A percentile compares a stretch with the other conserved stretches of the same genome.
Evolutionary conservation across 2,797 vertebrate genomes (phyloP).

Genomic region (Halcyon chelicuti): DNA sequence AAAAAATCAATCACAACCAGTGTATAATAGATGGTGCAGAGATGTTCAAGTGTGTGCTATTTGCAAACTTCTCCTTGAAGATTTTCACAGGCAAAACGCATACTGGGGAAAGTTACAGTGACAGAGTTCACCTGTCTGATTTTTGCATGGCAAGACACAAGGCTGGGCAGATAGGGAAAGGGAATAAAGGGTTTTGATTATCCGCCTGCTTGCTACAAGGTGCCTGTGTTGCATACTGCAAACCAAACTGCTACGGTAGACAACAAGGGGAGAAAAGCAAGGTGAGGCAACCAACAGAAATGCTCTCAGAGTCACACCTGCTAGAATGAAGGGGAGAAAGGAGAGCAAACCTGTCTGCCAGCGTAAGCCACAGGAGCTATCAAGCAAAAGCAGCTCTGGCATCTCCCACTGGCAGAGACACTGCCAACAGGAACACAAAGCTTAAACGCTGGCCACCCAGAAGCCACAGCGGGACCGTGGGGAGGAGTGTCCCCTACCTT

Average conservation of each 20-base stretch:
- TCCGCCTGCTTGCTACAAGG: not conserved
- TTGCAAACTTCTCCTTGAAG: not conserved
- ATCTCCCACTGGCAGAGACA: not conserved
- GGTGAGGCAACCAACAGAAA: not conserved
- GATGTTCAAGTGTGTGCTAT: not conserved
- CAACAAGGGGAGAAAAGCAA: not conserved
- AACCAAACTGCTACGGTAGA: not conserved
- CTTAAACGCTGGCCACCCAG: not conserved
- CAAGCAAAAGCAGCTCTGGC: not conserved
- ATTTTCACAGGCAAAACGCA: not conserved
- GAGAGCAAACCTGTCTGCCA: not conserved
- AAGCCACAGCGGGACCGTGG: not conserved
- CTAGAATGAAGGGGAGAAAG: not conserved
- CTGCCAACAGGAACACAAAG: not conserved
- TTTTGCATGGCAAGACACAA: not conserved
- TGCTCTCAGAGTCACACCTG: not conserved
- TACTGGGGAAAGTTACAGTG: not conserved
- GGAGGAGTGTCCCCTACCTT: constrained; percentile 77
- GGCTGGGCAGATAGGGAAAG: not conserved
- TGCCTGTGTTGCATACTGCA: not conserved
- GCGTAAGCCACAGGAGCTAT: not conserved
- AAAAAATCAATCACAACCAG: not conserved
- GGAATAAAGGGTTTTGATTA: not conserved
- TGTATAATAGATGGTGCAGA: not conserved
- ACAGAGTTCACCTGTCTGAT: not conserved